Base-by-base conservation (phyloP, 2,888 invertebrate genomes). In the Xestia c-nigrum region DNA sequence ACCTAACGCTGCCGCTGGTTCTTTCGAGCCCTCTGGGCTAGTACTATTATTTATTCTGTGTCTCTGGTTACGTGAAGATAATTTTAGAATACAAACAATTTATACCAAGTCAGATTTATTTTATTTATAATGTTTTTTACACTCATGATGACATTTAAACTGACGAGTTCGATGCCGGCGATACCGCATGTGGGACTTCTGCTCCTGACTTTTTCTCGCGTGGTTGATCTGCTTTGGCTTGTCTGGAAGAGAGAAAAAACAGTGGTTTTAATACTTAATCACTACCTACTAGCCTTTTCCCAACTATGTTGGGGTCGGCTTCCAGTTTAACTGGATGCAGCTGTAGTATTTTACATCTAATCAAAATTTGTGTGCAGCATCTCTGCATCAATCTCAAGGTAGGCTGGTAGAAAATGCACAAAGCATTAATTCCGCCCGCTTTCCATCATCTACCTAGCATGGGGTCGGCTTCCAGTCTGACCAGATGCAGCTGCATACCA, bases 161-260 rank as follows among this genome's bases (percentile, higher is more conserved):
- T 55, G 12, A 57, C 24, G 57, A 3, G 14, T 14, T 24, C 24
- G 14, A 24, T 6, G 24, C 6, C 24, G 14, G 6, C 14, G 12
- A n/a, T 55, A n/a, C 52, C 21, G n/a, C 10, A 55, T 55, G 10
- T n/a, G 10, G 55, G n/a, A 12, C 12, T 12, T 5, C n/a, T 55
- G n/a, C 3, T n/a, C 1, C n/a, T n/a, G n/a, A 2, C 5, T 0
- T 24, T 0, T 14, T 57, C 7, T 24, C 5, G n/a, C 5, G 0
- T 57, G 55, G 10, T 55, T 55, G 12, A 5, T 55, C 5, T n/a
- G 2, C 12, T 10, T 55, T 5, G n/a, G 10, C 4, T 5, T 5
- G 12, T 14, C 57, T 57, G 16, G 14, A 24, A 24, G 14, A 16
- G 6, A 24, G n/a, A 24, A 57, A 57, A 57, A 24, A 6, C 5